Evolutionary conservation across 1,140 invertebrate genomes (phyloP), one percentile per base, ranked within the genome.

Genomic region (Cydia amplana): DNA sequence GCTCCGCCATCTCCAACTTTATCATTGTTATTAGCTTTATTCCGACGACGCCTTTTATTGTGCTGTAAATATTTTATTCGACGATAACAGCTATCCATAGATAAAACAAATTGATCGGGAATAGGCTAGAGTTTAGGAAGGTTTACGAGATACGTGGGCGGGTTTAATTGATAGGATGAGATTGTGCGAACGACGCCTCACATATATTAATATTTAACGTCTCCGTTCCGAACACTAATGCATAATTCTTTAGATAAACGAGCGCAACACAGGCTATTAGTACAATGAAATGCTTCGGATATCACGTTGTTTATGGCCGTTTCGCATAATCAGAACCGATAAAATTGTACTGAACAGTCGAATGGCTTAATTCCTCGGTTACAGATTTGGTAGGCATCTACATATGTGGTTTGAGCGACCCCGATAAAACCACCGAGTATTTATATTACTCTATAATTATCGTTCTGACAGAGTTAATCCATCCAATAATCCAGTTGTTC

Each of bases 11-110:
- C 78, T 74, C 79, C 67, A 82, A 81, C 78, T 80, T 85, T 90
- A 89, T 87, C 85, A 78, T 74, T 79, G 80, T 87, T 91, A 91
- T 90, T 87, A 88, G 82, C 82, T 86, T 87, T 90, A 89, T 90
- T 89, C 83, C 78, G 74, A 79, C 81, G 83, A 89, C 80, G 87
- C 83, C 82, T 91, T 75, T 91, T 91, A 91, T 89, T 88, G 84
- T 87, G 88, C 87, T 87, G 88, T 91, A 89, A 92, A 92, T 91
- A 91, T 87, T 91, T 90, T 90, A 91, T 87, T 82, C 76, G 72
- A 74, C 79, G 91, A 91, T 91, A 92, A 92, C 82, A 85, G 78
- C 82, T 79, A 79, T 79, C 75, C 74, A 75, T 23, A 88, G 89
- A 92, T 92, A 92, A 91, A 88, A 77, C 84, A 91, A 91, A 90